Conservation (phyloP, 92 coral and sea anemone species). For the Palythoa grandiflora region DNA sequence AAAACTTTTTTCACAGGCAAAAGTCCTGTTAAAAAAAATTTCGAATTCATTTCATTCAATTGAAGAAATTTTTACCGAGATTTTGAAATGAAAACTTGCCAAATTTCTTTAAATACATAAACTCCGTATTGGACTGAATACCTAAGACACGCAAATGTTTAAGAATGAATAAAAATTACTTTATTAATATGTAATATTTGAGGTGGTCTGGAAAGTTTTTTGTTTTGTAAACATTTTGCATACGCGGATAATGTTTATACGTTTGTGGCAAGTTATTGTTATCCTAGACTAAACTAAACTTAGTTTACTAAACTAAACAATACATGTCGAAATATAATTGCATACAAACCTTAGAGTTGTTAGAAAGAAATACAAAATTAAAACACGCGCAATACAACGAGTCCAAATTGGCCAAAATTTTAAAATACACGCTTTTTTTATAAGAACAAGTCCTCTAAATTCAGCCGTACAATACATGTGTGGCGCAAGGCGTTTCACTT, state of each 20-base stretch:
- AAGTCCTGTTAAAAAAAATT: too few relatives aligned
- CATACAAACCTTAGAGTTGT: not conserved
- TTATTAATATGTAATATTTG: not conserved
- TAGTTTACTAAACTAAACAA: too few relatives aligned
- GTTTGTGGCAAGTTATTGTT: conserved; percentile 16
- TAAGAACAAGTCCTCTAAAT: too few relatives aligned
- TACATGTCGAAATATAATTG: not conserved
- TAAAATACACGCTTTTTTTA: too few relatives aligned
- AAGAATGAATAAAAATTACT: not conserved
- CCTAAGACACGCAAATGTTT: not conserved
- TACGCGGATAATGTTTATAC: not conserved
- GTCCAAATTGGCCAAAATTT: too few relatives aligned
- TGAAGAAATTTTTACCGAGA: not conserved
- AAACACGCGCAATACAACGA: too few relatives aligned
- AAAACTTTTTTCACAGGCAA: too few relatives aligned
- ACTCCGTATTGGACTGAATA: not conserved
- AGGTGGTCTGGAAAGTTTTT: not conserved
- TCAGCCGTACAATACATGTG: too few relatives aligned
- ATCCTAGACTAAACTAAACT: not conserved
- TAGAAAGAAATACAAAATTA: not conserved
- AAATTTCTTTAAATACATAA: not conserved
- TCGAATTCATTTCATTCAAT: too few relatives aligned
- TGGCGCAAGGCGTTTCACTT: too few relatives aligned
- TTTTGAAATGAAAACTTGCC: not conserved
- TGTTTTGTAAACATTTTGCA: conserved; percentile 20